Evolutionary conservation across 2,888 invertebrate genomes (phyloP), one percentile per base, ranked within the genome.

Genomic region (Drosophila meridiana): DNA sequence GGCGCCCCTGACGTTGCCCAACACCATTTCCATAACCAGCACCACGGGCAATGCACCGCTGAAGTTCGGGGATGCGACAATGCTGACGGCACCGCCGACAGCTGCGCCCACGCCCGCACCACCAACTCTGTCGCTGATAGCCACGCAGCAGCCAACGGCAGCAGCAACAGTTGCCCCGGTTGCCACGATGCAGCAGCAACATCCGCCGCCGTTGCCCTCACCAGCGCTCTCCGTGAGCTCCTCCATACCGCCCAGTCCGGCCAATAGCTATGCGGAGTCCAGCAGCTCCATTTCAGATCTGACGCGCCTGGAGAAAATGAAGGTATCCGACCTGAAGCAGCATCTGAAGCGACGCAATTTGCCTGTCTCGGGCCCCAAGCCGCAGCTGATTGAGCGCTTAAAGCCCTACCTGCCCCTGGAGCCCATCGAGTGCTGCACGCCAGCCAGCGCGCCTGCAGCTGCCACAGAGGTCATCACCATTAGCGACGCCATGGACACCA

Each of bases 361-460:
- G 71, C 98, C 99, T 6, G 99, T 99, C 0, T 99, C 99, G 13
- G 99, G 99, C 0, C 96, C 99, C 0, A 99, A 99, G 92, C 98
- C 98, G 9, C 98, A 98, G 92, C 94, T 99, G 48, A 97, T 99
- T 68, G 98, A 99, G 92, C 95, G 99, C 48, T 94, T 99, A 66
- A 96, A 97, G 78, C 97, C 96, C 1, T 97, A 95, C 92, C 90
- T 95, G 59, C 89, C 94, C 2, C 66, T 93, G 30, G 93, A 93
- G 57, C 93, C 94, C 6, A 93, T 88, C 60, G 93, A 94, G 2
- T 78, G 76, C 38, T 64, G 71, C 2, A 94, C 77, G 0, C 53
- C 75, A 0, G 65, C 90, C 0, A 74, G 60, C 32, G 68, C 70
- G 5, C 61, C 77, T 0, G 92, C 73, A 0, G 20, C 71, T 2